phyloP scores from a whole-genome alignment of 2,888 invertebrate species.

The Bombyx huttoni region DNA sequence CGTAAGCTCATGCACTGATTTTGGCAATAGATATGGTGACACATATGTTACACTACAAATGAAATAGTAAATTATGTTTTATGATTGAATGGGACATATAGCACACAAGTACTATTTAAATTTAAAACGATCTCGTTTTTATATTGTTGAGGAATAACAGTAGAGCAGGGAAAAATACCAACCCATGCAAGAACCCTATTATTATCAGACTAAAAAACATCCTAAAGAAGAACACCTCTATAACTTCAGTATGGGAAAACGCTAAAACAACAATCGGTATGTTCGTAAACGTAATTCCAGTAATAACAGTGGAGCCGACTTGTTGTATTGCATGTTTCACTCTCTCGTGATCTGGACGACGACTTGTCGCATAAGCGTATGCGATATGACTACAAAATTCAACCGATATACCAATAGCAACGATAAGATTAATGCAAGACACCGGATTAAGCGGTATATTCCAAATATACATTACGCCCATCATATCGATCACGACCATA shows the following conservation, averaged over 20 bases:
- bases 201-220: constrained; percentile 96
- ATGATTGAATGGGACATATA: background rate
- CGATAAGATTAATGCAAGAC: constrained; percentile 95
- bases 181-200: constrained; percentile 92
- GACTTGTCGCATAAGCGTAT: constrained; percentile 70
- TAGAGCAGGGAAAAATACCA: constrained; percentile 92
- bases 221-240: constrained; percentile 93
- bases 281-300: constrained; percentile 96
- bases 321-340: constrained; percentile 81
- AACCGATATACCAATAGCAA: constrained; percentile 94
- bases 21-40: too few relatives aligned
- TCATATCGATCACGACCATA: constrained; percentile 86
- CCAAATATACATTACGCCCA: constrained; percentile 95
- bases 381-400: constrained; percentile 96
- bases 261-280: constrained; percentile 91
- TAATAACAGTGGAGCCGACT: constrained; percentile 93
- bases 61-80: too few relatives aligned
- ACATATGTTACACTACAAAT: too few relatives aligned
- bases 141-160: constrained; percentile 77
- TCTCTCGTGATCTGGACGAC: constrained; percentile 62
- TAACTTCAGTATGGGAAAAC: constrained; percentile 94
- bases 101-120: background rate
- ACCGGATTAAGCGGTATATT: constrained; percentile 93
- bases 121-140: constrained; percentile 13
- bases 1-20: too few relatives aligned